A percentile compares a stretch with the other conserved stretches of the same genome.
Evolutionary conservation across 2,797 vertebrate genomes (phyloP).

Genomic region (Hafferia zeledoni): DNA sequence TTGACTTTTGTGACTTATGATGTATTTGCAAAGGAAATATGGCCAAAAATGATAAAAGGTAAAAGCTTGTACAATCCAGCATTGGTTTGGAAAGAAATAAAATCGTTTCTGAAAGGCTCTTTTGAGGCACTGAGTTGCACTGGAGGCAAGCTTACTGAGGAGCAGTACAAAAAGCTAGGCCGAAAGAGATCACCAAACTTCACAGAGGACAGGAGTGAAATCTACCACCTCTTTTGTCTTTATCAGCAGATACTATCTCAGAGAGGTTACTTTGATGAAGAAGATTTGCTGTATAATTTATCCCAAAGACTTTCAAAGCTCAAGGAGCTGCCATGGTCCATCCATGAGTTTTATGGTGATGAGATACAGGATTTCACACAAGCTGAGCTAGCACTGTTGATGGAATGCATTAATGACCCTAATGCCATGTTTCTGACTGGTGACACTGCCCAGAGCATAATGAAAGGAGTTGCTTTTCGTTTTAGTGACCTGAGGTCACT

Average conservation of each 20-base stretch:
- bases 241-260: slow-evolving; percentile 80
- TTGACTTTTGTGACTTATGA: slow-evolving; percentile 77
- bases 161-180: slow-evolving; percentile 81
- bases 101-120: slow-evolving; percentile 84
- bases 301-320: slow-evolving; percentile 75
- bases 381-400: slow-evolving; percentile 78
- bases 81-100: slow-evolving; percentile 85
- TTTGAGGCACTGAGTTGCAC: slow-evolving; percentile 78
- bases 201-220: slow-evolving; percentile 80
- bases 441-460: slow-evolving; percentile 85
- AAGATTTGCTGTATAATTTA: slow-evolving; percentile 80
- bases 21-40: slow-evolving; percentile 78
- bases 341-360: slow-evolving; percentile 83
- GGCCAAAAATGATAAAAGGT: slow-evolving; percentile 83
- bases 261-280: slow-evolving; percentile 82
- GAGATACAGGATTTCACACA: slow-evolving; percentile 86
- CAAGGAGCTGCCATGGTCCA: slow-evolving; percentile 77
- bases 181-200: slow-evolving; percentile 80
- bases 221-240: slow-evolving; percentile 78
- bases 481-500: slow-evolving; percentile 82
- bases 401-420: slow-evolving; percentile 83
- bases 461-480: slow-evolving; percentile 84
- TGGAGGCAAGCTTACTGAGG: slow-evolving; percentile 75
- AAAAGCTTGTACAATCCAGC: slow-evolving; percentile 79
- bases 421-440: slow-evolving; percentile 85